Base-by-base conservation (phyloP, 2,113 vertebrate genomes). In the Cyanistes caeruleus region DNA sequence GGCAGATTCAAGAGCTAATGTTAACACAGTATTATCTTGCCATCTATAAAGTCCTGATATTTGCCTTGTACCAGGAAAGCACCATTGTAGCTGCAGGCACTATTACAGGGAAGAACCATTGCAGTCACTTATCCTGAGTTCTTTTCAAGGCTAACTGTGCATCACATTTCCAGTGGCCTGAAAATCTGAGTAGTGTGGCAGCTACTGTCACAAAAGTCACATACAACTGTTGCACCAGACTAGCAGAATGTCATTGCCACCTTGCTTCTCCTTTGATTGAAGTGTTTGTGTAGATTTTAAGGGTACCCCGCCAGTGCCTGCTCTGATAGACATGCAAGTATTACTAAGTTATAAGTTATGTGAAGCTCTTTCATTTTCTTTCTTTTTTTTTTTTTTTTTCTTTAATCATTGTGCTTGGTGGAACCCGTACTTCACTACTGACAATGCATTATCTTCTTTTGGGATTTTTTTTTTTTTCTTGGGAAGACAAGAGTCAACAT, bases 401-500 rank as follows among this genome's bases (percentile, higher is more conserved):
- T 58, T 59, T 41, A 68, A 89, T 87, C 90, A 91, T 94, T 92
- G 75, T 96, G 67, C 73, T 95, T 92, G 67, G 15, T 93, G 89
- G 83, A 94, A 94, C 80, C 83, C 83, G 49, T 97, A 94, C 87
- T 96, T 98, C 96, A 95, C 59, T 95, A 72, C 93, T 97, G 95
- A 94, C 70, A 90, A 96, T 94, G 75, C 93, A 78, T 98, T 97
- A 91, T 56, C 81, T 96, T 93, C 55, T 97, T 93, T 82, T 93
- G 83, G 89, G 82, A 43, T 89, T 70, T 74, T 93, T 53, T 64
- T 90, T 75, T 80, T 86, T 72, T 46, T 35, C 76, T 89, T 81
- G 97, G 96, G 97, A 98, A 97, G 97, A 97, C 86, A 5, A 95
- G 79, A 96, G 74, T 95, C 84, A 86, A 41, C 94, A 93, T 98